Conservation (phyloP, 2,113 vertebrate genomes). For the Daboia siamensis region DNA sequence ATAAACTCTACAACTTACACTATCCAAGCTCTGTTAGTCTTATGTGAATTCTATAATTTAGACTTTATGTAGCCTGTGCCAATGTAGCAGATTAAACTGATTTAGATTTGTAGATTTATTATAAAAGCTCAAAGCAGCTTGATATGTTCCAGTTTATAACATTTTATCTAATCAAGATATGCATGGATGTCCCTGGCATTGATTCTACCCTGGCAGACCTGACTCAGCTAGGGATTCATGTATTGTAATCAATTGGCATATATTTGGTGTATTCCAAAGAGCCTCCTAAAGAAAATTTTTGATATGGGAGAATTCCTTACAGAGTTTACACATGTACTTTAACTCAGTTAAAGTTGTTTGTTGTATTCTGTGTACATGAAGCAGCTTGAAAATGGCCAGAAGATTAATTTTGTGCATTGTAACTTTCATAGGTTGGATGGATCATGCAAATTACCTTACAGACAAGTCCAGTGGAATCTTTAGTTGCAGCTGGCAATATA, state of each 20-base stretch:
- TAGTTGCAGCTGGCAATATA: slow-evolving; percentile 85
- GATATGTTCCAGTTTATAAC: neutral
- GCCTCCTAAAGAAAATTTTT: neutral
- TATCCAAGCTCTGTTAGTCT: neutral
- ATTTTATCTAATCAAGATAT: neutral
- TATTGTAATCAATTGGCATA: neutral
- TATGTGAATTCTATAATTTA: neutral
- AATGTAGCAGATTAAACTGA: neutral
- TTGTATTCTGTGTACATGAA: neutral
- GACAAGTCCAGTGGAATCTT: slow-evolving; percentile 82
- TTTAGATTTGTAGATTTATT: neutral
- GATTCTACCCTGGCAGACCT: neutral
- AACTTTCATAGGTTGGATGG: slow-evolving; percentile 77
- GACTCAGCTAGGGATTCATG: neutral
- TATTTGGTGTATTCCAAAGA: neutral
- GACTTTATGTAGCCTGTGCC: neutral
- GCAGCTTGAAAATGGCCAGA: neutral
- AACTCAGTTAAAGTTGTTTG: neutral
- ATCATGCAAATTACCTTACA: slow-evolving; percentile 80
- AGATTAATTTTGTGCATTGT: neutral
- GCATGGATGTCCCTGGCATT: neutral
- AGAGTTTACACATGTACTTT: neutral
- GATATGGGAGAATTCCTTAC: neutral
- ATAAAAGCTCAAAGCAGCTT: neutral
- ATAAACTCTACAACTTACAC: neutral